Base-by-base conservation (phyloP, 1,140 invertebrate genomes). In the Aphis gossypii region DNA sequence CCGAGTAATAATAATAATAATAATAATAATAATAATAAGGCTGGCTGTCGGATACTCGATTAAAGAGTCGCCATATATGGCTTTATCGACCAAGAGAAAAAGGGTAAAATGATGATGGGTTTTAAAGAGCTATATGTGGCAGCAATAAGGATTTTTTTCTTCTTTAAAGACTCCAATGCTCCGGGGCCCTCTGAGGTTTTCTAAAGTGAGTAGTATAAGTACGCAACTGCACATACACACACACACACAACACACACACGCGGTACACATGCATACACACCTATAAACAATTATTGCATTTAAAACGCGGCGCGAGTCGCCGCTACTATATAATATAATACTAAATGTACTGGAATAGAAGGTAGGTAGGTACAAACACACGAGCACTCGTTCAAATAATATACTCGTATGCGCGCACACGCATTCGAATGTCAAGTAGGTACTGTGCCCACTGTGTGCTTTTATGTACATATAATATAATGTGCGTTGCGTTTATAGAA, bases 371-470 rank as follows among this genome's bases (percentile, higher is more conserved):
- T 76, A n/a, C 30, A 76, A 76, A 76, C 60, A 35, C 60, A n/a
- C 18, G 2, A 35, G 60, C 60, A 76, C 60, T 76, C 60, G 38
- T 44, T n/a, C 84, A 46, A 44, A 87, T 41, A 84, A 84, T 41
- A 84, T 41, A 25, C 38, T 41, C 23, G 41, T 25, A 84, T 41
- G 41, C 35, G 7, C 41, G 44, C 41, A 41, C 83, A 30, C 84
- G 84, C 41, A 46, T 87, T 46, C 84, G 84, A 7, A 87, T 87
- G 84, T 87, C 84, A 87, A 87, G 84, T 76, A 76, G 60, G 60
- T 35, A 18, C 60, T 48, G 41, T 46, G 83, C 83, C 82, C 35
- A 44, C 83, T 30, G 38, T 68, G 60, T 68, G 30, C 60, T n/a
- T 76, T 76, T 76, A 76, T 76, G 14, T 18, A 76, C 14, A 60